A percentile compares a stretch with the other conserved stretches of the same genome.
Evolutionary conservation across 2,797 vertebrate species (phyloP).

Genomic region (Lates japonicus): DNA sequence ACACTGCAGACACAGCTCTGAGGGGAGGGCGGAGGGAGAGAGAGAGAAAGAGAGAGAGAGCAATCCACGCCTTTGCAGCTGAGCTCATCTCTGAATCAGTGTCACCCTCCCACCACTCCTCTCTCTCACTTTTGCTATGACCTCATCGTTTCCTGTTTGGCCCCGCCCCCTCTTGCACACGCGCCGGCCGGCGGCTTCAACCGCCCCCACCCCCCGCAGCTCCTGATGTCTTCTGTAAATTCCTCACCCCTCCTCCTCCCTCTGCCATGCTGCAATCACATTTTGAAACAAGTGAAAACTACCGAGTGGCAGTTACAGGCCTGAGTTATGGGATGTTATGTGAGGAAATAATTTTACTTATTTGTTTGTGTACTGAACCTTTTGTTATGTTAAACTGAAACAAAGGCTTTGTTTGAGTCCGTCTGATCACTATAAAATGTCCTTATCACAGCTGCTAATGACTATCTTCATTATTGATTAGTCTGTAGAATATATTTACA

Average conservation of each 20-base stretch:
- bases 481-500: background rate
- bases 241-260: slow-evolving; percentile 25
- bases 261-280: slow-evolving; percentile 36
- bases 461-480: background rate
- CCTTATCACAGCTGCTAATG: background rate
- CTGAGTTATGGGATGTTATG: background rate
- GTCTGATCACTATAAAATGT: background rate
- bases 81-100: slow-evolving; percentile 86
- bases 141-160: slow-evolving; percentile 82
- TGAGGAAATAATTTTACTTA: background rate
- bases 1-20: slow-evolving; percentile 63
- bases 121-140: slow-evolving; percentile 76
- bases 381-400: background rate
- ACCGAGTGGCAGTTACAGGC: background rate
- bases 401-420: background rate
- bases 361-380: background rate
- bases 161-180: slow-evolving; percentile 67
- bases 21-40: slow-evolving; percentile 37
- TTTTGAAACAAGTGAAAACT: slow-evolving; percentile 31
- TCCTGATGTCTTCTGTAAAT: slow-evolving; percentile 45
- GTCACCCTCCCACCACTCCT: slow-evolving; percentile 63
- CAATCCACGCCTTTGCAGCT: slow-evolving; percentile 82
- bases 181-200: slow-evolving; percentile 47
- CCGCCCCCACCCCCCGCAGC: slow-evolving; percentile 7
- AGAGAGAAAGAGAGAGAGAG: slow-evolving; percentile 36